phyloP scores from a whole-genome alignment of 2,797 vertebrate genomes.

The Cetoscarus ocellatus region DNA sequence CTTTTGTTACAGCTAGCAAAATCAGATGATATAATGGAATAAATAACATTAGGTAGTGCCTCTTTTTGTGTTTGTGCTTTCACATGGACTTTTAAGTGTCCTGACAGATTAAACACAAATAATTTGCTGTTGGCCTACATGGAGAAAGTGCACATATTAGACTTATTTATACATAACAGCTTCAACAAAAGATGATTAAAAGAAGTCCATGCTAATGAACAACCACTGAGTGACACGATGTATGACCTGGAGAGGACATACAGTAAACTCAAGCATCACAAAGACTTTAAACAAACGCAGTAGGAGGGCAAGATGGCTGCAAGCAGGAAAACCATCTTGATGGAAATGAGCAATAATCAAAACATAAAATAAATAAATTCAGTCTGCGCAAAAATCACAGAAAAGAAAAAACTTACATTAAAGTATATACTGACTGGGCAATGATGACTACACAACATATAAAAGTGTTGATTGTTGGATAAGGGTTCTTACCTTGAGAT shows the following conservation, averaged over 20 bases:
- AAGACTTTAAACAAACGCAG: slow-evolving; percentile 71
- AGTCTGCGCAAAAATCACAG: slow-evolving; percentile 57
- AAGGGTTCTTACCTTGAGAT: slow-evolving; percentile 94
- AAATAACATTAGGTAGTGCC: slow-evolving; percentile 21
- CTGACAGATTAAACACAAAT: slow-evolving; percentile 14
- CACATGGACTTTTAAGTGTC: slow-evolving; percentile 7
- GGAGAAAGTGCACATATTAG: slow-evolving; percentile 59
- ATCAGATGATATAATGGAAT: background rate
- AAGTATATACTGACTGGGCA: slow-evolving; percentile 72
- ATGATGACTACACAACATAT: slow-evolving; percentile 77
- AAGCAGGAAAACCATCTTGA: slow-evolving; percentile 79
- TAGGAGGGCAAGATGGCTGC: slow-evolving; percentile 77
- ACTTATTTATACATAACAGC: slow-evolving; percentile 52
- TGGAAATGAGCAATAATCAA: slow-evolving; percentile 68
- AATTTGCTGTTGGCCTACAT: slow-evolving; percentile 41
- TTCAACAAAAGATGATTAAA: slow-evolving; percentile 58
- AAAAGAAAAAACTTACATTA: slow-evolving; percentile 66
- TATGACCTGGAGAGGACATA: slow-evolving; percentile 70
- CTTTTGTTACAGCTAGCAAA: slow-evolving; percentile 45
- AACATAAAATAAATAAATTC: slow-evolving; percentile 37
- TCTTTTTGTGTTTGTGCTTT: slow-evolving; percentile 46
- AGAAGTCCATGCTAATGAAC: slow-evolving; percentile 77
- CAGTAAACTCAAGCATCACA: slow-evolving; percentile 69
- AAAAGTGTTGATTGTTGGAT: slow-evolving; percentile 77
- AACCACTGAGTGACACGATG: slow-evolving; percentile 59